Percentiles rank a stretch among this genome's conserved stretches.
Evolutionary conservation across 2,888 invertebrate genomes (phyloP).

Genomic region (Dynastes maya): DNA sequence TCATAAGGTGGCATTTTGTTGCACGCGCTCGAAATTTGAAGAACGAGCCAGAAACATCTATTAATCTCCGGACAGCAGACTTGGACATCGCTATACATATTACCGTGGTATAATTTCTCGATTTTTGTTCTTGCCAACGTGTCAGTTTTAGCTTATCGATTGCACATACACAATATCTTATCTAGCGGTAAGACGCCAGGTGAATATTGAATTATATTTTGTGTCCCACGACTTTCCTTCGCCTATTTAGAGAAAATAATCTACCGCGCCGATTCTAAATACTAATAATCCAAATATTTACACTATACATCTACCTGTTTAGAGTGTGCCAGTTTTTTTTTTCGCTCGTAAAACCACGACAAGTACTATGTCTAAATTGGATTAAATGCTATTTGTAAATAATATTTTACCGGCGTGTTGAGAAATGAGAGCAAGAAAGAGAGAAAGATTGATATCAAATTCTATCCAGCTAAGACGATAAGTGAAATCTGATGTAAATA

Average conservation of each 20-base stretch:
- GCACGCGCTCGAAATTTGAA: too few relatives aligned
- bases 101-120: too few relatives aligned
- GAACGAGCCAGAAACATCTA: too few relatives aligned
- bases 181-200: conserved; percentile 10
- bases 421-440: neutral
- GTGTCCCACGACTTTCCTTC: conserved; percentile 6
- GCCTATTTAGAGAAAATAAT: conserved; percentile 33
- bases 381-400: neutral
- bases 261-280: conserved; percentile 10
- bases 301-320: conserved; percentile 42
- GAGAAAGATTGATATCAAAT: neutral
- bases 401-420: conserved; percentile 1
- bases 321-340: conserved; percentile 5
- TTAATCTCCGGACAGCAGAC: too few relatives aligned
- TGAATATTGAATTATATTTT: conserved; percentile 17
- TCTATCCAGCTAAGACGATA: neutral
- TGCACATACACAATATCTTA: neutral
- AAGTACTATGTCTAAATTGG: conserved; percentile 1
- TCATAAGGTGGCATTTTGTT: too few relatives aligned
- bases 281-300: conserved; percentile 44
- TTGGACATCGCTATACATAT: too few relatives aligned
- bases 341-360: neutral
- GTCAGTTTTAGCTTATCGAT: conserved; percentile 10
- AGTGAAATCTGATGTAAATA: neutral
- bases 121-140: neutral